Evolutionary conservation across 2,113 vertebrate species (phyloP).

Genomic region (Stigmatopora nigra): DNA sequence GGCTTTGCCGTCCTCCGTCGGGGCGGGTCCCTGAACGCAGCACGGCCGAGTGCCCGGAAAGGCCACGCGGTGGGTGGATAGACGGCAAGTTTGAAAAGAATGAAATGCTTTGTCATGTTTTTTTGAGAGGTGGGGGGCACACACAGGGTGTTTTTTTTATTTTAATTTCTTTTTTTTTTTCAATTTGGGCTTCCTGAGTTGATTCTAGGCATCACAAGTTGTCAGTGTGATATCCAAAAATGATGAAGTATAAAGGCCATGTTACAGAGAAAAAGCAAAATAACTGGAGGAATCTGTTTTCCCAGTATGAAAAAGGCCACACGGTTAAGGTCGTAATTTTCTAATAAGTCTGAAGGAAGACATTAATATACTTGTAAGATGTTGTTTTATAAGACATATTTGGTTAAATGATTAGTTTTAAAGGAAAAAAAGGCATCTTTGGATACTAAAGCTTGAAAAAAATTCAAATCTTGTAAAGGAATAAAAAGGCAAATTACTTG

Average conservation of each 20-base stretch:
- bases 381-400: not conserved
- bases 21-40: slow-evolving; percentile 83
- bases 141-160: slow-evolving; percentile 31
- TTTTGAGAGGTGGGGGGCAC: not conserved
- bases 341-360: not conserved
- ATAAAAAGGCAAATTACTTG: not conserved
- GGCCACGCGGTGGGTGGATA: slow-evolving; percentile 8
- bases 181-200: slow-evolving; percentile 4
- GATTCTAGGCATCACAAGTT: not conserved
- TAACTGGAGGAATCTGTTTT: not conserved
- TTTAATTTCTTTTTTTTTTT: too few relatives aligned
- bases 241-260: not conserved
- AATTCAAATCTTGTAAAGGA: not conserved
- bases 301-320: not conserved
- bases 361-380: not conserved
- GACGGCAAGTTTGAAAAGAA: slow-evolving; percentile 8
- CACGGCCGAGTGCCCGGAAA: slow-evolving; percentile 16
- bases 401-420: too few relatives aligned
- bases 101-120: slow-evolving; percentile 20
- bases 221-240: not conserved
- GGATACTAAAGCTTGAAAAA: not conserved
- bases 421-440: not conserved
- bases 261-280: not conserved
- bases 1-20: slow-evolving; percentile 67
- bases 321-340: not conserved